Evolutionary conservation across 1,140 invertebrate genomes (phyloP).

Genomic region (Trichonephila clavipes): DNA sequence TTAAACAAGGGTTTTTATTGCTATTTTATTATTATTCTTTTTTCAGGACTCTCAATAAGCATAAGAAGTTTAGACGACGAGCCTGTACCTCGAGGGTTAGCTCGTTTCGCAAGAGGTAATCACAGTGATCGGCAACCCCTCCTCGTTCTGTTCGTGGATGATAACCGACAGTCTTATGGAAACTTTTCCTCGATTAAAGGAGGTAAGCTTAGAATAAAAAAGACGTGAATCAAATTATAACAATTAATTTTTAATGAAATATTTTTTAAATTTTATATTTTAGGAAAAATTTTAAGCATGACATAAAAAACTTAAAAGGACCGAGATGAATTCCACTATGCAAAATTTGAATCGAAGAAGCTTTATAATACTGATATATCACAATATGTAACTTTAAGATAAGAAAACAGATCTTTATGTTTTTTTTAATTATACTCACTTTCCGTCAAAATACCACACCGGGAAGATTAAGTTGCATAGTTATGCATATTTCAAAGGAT

Average conservation of each 20-base stretch:
- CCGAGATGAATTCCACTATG: too few relatives aligned
- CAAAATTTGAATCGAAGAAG: too few relatives aligned
- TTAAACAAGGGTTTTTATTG: too few relatives aligned
- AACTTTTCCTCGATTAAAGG: not conserved
- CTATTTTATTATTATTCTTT: not conserved
- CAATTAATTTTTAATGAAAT: not conserved
- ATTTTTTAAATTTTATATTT: not conserved
- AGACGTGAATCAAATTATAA: not conserved
- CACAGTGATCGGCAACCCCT: constrained; percentile 81
- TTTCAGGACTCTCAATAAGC: constrained; percentile 80
- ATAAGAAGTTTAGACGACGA: constrained; percentile 78
- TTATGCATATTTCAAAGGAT: too few relatives aligned
- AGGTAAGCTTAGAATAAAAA: not conserved
- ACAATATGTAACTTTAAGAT: too few relatives aligned
- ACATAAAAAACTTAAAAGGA: too few relatives aligned
- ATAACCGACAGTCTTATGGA: constrained; percentile 77
- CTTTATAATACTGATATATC: too few relatives aligned
- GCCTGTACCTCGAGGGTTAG: constrained; percentile 78
- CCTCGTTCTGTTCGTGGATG: constrained; percentile 81
- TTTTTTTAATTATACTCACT: too few relatives aligned
- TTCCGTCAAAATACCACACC: too few relatives aligned
- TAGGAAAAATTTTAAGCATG: too few relatives aligned
- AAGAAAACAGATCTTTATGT: too few relatives aligned
- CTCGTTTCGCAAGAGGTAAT: constrained; percentile 81
- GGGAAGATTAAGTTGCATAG: too few relatives aligned